These are phyloP conservation scores for Pomacea maculata DNA, from an alignment of 1,140 invertebrate genomes.

Conservation along the genomic window DNA sequence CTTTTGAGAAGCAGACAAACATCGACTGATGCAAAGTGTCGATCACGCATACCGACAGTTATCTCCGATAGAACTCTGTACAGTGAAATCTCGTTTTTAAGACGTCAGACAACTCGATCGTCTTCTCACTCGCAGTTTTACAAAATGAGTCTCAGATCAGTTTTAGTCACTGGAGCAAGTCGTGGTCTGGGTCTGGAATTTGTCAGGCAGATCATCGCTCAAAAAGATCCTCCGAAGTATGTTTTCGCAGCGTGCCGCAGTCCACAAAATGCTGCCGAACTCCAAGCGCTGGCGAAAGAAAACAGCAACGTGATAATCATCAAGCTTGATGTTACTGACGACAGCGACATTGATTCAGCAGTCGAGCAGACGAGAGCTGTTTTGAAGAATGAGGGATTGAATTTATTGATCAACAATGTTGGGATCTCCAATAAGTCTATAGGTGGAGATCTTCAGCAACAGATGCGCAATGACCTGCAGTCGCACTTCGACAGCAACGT, in stretches of 20 bases:
- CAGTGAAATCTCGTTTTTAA: no score
- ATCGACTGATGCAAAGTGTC: no score
- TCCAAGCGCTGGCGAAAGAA: neutral
- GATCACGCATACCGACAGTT: no score
- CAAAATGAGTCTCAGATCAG: constrained; percentile 40
- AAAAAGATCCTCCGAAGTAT: constrained; percentile 76
- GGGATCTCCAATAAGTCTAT: neutral
- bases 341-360: neutral
- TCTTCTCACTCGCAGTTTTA: no score
- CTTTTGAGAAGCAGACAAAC: no score
- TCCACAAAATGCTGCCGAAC: neutral
- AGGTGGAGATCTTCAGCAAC: neutral
- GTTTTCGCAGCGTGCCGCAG: constrained; percentile 64
- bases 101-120: no score
- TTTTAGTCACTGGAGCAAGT: constrained; percentile 87
- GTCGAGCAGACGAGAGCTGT: constrained; percentile 31
- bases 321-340: neutral
- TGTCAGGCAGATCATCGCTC: constrained; percentile 73
- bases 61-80: no score
- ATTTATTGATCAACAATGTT: constrained; percentile 33
- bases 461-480: constrained; percentile 3
- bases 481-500: neutral
- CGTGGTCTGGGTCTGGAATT: constrained; percentile 87
- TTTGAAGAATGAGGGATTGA: constrained; percentile 22
- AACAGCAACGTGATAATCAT: neutral